These are phyloP conservation scores for Odontomyia ornata DNA, from an alignment of 2,888 invertebrate genomes.

Conservation along the genomic window DNA sequence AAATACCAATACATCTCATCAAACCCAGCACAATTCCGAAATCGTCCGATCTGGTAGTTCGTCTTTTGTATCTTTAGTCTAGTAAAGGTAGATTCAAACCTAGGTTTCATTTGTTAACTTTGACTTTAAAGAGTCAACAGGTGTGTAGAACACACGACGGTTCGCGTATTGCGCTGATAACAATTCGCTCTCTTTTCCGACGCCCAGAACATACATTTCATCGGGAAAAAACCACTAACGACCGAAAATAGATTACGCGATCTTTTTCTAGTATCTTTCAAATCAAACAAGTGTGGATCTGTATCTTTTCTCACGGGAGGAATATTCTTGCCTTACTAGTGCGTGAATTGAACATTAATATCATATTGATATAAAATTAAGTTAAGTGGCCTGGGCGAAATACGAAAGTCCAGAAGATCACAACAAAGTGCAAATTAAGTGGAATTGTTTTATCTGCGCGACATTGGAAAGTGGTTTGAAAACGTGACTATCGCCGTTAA, in stretches of 20 bases:
- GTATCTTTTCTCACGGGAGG: not conserved
- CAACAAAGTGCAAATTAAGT: constrained; percentile 5
- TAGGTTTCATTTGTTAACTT: constrained; percentile 16
- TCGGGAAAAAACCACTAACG: not conserved
- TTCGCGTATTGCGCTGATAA: constrained; percentile 23
- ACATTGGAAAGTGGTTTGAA: not conserved
- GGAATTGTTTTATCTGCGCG: constrained; percentile 3
- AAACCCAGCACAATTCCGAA: not conserved
- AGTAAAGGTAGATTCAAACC: not conserved
- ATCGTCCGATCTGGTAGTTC: not conserved
- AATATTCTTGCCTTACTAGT: not conserved
- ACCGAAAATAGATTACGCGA: constrained; percentile 18
- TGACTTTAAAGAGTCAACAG: constrained; percentile 24
- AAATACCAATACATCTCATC: not conserved
- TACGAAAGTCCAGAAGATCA: not conserved
- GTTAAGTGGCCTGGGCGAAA: not conserved
- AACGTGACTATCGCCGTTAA: constrained; percentile 1
- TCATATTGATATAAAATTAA: not conserved
- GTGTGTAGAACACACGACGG: constrained; percentile 26
- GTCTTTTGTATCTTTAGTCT: not conserved
- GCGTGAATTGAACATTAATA: not conserved
- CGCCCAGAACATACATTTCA: not conserved
- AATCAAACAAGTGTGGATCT: not conserved
- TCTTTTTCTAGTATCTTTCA: constrained; percentile 6
- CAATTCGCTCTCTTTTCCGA: not conserved